Conservation (phyloP, 2,888 invertebrate species). For the Teleogryllus oceanicus region DNA sequence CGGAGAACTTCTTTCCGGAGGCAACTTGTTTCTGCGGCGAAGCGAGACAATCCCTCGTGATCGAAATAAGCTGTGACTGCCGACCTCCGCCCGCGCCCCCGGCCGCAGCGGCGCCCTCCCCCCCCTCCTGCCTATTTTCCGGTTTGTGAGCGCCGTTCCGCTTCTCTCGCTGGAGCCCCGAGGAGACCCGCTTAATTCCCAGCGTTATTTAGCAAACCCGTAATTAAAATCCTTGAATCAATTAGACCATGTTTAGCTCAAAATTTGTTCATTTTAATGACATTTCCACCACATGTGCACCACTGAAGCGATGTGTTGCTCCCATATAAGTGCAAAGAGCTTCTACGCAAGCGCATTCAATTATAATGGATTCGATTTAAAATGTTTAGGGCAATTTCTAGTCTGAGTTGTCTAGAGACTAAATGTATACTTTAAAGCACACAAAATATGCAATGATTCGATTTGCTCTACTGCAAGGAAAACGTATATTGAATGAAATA, state of each 20-base stretch:
- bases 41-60: constrained; percentile 12
- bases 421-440: no score
- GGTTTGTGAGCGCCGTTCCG: constrained; percentile 23
- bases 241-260: constrained; percentile 37
- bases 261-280: constrained; percentile 37
- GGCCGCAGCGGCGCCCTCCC: no score
- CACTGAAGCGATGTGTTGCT: constrained; percentile 21
- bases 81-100: neutral
- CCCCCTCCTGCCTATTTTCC: constrained; percentile 26
- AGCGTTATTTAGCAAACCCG: constrained; percentile 37
- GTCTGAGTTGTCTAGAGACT: no score
- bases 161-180: constrained; percentile 23
- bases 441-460: no score
- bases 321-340: no score
- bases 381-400: no score
- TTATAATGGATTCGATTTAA: no score
- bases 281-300: constrained; percentile 32
- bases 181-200: constrained; percentile 33
- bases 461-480: no score
- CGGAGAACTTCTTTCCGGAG: no score
- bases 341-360: no score
- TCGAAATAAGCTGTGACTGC: constrained; percentile 27
- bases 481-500: no score
- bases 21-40: neutral
- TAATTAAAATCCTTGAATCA: constrained; percentile 38